These are phyloP conservation scores for Pelecanoides urinatrix DNA, from an alignment of 2,113 vertebrate genomes.

Conservation along the genomic window DNA sequence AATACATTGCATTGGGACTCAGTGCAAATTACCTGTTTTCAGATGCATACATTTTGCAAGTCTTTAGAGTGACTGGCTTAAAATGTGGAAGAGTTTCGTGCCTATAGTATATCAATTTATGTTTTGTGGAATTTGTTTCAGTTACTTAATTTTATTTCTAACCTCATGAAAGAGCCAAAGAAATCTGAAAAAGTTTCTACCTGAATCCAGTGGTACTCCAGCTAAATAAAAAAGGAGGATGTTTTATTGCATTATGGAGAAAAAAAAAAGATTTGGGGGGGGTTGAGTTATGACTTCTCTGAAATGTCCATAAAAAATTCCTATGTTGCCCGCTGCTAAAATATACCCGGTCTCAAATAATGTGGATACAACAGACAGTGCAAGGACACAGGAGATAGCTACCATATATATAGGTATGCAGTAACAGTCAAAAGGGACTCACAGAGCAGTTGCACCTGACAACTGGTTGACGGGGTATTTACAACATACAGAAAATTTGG, in stretches of 20 bases:
- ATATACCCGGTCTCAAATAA: not conserved
- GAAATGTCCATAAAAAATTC: not conserved
- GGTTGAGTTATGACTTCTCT: not conserved
- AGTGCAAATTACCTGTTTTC: slow-evolving; percentile 31
- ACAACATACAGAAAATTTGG: not conserved
- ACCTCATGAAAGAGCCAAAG: not conserved
- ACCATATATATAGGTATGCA: not conserved
- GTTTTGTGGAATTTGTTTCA: slow-evolving; percentile 28
- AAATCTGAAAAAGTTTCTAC: not conserved
- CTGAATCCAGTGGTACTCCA: not conserved
- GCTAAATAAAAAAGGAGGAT: slow-evolving; percentile 9
- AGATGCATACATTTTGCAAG: not conserved
- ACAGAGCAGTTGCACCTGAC: not conserved
- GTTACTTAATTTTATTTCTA: slow-evolving; percentile 42
- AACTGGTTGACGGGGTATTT: not conserved
- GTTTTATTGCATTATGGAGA: not conserved
- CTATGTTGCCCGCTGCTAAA: not conserved
- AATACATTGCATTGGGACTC: not conserved
- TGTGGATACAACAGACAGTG: not conserved
- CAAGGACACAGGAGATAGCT: slow-evolving; percentile 15
- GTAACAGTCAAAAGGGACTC: not conserved
- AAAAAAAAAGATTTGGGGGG: not conserved
- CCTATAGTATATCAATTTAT: not conserved
- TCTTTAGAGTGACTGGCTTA: slow-evolving; percentile 20
- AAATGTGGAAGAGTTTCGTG: slow-evolving; percentile 26